Percentiles rank a stretch among this genome's conserved stretches.
Conservation (phyloP, 2,113 vertebrate genomes). For the Anoura caudifer region DNA sequence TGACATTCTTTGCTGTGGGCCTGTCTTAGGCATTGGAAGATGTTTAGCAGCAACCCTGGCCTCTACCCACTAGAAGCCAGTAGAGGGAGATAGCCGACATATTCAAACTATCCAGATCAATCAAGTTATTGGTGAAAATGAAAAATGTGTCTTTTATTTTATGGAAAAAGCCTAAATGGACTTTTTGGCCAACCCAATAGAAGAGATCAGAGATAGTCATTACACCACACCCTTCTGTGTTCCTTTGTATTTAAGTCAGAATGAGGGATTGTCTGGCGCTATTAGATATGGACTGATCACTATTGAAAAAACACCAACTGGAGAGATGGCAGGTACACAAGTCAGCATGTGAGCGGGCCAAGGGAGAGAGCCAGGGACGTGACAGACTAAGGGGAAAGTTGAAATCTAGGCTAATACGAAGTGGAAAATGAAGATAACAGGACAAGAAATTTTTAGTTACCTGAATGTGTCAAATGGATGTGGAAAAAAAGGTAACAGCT, state of each 20-base stretch:
- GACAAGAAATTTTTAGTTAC: not conserved
- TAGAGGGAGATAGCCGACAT: too few species aligned
- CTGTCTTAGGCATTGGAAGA: too few species aligned
- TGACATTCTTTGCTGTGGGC: too few species aligned
- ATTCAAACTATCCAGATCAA: too few species aligned
- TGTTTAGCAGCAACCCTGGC: too few species aligned
- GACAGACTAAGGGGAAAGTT: not conserved
- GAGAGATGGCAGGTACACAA: not conserved
- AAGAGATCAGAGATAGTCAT: constrained; percentile 15
- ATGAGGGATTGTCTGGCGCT: not conserved
- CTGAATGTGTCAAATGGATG: not conserved
- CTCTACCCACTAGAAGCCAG: too few species aligned
- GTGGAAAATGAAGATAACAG: not conserved
- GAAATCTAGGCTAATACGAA: not conserved
- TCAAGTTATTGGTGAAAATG: too few species aligned
- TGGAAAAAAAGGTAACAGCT: not conserved
- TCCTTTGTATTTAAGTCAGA: constrained; percentile 42
- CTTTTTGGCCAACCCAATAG: too few species aligned
- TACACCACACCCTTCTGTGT: not conserved
- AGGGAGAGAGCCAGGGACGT: not conserved
- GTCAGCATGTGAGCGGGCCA: not conserved
- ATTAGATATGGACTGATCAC: too few species aligned
- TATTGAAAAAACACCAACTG: not conserved
- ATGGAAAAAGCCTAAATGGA: too few species aligned
- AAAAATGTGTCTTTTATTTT: too few species aligned